Evolutionary conservation across 2,888 invertebrate species (phyloP), one percentile per base, ranked within the genome.

Genomic region (Ophion slaviceki): DNA sequence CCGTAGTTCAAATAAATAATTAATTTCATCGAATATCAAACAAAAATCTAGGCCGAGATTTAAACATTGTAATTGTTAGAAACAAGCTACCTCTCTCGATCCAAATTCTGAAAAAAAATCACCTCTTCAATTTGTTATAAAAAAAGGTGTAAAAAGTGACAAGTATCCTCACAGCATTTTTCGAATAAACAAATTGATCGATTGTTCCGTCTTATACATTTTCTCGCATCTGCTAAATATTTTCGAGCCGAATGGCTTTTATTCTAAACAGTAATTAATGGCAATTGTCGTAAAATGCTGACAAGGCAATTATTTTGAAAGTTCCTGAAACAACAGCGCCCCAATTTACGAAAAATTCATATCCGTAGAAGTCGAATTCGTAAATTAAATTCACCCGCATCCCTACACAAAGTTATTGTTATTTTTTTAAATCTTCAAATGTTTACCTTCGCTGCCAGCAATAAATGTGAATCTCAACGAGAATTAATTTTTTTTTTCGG

Each of bases 361-460:
- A 28, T 24, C 64, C 20, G 14, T 8, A 8, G 1, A 59, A 17
- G 1, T 59, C 20, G 8, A 61, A 10, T 20, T 61, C 61, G n/a
- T 61, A 24, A 61, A 61, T 20, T 61, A 10, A 10, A 20, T 61
- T 61, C n/a, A n/a, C 2, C 3, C 14, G 10, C 11, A 47, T 14
- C 14, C 11, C 47, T 11, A 47, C 14, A 10, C 47, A 47, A 47
- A 8, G 14, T 10, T 11, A 7, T 0, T 4, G 10, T 66, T n/a
- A 40, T 40, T 66, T 8, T 66, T n/a, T 66, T n/a, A 7, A 36
- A 47, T 17, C 7, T 0, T 24, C 24, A 24, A 28, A 70, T 36
- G 5, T 79, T 85, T 82, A 86, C 80, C 84, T 86, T n/a, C 32
- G 61, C 20, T 47, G 17, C 24, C 47, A 17, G 28, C 14, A 14